These are phyloP conservation scores for Phyllotis vaccarum DNA, from an alignment of 2,797 vertebrate genomes.

Conservation along the genomic window DNA sequence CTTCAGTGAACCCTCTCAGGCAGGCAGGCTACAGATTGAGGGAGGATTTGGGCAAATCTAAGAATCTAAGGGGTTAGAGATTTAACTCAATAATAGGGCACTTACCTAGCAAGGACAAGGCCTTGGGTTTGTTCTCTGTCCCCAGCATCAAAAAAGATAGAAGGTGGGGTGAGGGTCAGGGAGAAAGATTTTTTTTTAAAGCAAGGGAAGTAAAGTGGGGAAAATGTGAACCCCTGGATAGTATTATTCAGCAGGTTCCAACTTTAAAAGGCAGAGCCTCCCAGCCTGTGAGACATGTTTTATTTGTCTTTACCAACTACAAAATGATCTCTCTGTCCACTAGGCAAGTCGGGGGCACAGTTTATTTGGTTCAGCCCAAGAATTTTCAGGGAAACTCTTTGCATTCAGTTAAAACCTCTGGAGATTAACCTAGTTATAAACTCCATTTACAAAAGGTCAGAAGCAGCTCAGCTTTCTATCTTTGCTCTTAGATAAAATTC, in stretches of 20 bases:
- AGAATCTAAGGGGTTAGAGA: not conserved
- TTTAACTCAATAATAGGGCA: not conserved
- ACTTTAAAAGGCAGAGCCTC: not conserved
- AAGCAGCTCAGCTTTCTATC: conserved; percentile 38
- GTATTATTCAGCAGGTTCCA: not conserved
- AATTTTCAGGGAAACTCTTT: conserved; percentile 10
- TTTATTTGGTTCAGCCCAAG: conserved; percentile 18
- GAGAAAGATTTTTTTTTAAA: too few relatives aligned
- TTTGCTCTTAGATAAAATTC: conserved; percentile 31
- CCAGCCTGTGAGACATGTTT: not conserved
- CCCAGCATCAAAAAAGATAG: not conserved
- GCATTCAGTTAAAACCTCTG: conserved; percentile 48
- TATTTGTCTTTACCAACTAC: not conserved
- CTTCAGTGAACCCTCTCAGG: not conserved
- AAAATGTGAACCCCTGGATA: not conserved
- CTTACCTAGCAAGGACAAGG: not conserved
- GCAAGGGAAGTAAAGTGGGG: too few relatives aligned
- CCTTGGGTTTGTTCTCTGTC: not conserved
- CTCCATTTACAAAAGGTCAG: conserved; percentile 62
- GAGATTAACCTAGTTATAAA: conserved; percentile 57
- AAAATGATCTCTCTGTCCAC: conserved; percentile 4
- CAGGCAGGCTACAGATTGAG: not conserved
- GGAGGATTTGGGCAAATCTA: not conserved
- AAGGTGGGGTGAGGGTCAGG: accelerated
- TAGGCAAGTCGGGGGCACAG: not conserved